These are phyloP conservation scores for Myotis davidii DNA, from an alignment of 2,113 vertebrate genomes.

Conservation along the genomic window DNA sequence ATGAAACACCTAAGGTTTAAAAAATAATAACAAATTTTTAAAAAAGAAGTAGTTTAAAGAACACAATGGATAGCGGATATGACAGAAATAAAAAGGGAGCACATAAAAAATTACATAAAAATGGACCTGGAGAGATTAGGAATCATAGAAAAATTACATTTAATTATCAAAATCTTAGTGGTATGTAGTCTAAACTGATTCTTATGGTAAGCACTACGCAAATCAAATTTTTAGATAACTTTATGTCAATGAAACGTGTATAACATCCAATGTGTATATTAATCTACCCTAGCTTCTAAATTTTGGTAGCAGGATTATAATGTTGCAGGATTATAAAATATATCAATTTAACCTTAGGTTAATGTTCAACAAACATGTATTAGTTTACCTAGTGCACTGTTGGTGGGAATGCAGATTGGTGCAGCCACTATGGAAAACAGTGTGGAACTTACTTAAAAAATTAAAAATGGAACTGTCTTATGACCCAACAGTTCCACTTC, in stretches of 20 bases:
- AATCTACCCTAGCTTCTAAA: not conserved
- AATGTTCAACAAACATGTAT: not conserved
- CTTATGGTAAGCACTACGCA: not conserved
- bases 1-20: conserved; percentile 54
- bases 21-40: not conserved
- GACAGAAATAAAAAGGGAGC: not conserved
- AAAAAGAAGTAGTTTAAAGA: not conserved
- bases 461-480: not conserved
- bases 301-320: not conserved
- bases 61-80: not conserved
- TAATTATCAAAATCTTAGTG: conserved; percentile 10
- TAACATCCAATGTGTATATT: not conserved
- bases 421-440: not conserved
- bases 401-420: not conserved
- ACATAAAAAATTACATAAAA: not conserved
- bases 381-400: not conserved
- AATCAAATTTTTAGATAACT: not conserved
- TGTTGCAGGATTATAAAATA: not conserved
- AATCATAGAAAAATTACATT: not conserved
- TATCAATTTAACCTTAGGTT: not conserved
- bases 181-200: not conserved
- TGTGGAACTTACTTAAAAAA: not conserved
- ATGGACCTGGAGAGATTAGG: not conserved
- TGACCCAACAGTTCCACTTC: not conserved
- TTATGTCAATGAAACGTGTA: not conserved